phyloP scores from a whole-genome alignment of 2,113 vertebrate genomes.

The Seriola quinqueradiata region DNA sequence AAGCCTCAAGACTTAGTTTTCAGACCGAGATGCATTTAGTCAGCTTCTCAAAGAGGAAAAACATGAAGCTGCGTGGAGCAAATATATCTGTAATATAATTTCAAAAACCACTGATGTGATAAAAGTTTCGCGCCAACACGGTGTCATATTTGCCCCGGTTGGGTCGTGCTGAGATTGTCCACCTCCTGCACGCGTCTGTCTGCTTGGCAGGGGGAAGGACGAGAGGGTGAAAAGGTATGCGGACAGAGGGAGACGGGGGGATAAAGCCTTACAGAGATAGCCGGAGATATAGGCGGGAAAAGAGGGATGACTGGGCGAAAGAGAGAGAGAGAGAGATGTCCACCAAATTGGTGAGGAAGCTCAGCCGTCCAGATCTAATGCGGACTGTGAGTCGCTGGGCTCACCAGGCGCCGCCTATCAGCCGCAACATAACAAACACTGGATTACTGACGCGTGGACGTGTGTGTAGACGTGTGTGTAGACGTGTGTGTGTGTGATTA shows the following conservation, averaged over 20 bases:
- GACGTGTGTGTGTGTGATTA: slow-evolving; percentile 11
- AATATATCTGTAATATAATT: neutral
- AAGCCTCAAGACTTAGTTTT: neutral
- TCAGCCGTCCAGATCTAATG: slow-evolving; percentile 55
- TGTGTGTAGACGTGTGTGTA: too few relatives aligned
- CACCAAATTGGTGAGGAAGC: slow-evolving; percentile 51
- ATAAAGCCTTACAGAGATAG: slow-evolving; percentile 19
- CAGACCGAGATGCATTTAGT: neutral
- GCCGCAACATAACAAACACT: slow-evolving; percentile 41
- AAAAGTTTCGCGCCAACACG: too few relatives aligned
- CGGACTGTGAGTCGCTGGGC: slow-evolving; percentile 23
- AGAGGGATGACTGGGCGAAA: neutral
- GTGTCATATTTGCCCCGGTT: neutral
- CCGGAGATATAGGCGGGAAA: slow-evolving; percentile 10
- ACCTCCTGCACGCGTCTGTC: neutral
- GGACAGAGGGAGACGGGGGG: neutral
- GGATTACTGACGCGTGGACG: slow-evolving; percentile 38
- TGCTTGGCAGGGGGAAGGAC: slow-evolving; percentile 1
- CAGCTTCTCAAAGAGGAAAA: neutral
- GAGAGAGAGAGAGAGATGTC: slow-evolving; percentile 19
- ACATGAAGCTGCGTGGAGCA: neutral
- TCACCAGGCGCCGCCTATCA: slow-evolving; percentile 46
- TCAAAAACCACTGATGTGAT: neutral
- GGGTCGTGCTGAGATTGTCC: neutral
- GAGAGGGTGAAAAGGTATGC: slow-evolving; percentile 5